These are phyloP conservation scores for Heptranchias perlo DNA, from an alignment of 2,113 vertebrate genomes.

Conservation along the genomic window DNA sequence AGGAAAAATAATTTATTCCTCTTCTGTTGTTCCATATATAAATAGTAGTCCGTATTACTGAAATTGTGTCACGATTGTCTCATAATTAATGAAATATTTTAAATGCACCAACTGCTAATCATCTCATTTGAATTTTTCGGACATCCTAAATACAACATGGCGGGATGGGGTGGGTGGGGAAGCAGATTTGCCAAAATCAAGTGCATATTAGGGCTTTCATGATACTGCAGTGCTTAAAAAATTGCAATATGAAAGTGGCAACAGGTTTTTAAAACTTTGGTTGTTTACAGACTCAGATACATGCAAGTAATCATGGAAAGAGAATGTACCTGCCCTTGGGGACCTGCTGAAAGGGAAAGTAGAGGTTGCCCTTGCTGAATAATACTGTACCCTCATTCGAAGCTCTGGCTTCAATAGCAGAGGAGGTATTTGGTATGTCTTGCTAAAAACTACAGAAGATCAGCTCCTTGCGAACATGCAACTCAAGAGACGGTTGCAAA, in stretches of 20 bases:
- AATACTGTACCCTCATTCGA: neutral
- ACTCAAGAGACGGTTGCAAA: neutral
- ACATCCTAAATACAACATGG: neutral
- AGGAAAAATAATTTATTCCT: neutral
- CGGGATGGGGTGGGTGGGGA: neutral
- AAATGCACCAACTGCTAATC: neutral
- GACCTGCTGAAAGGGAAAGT: neutral
- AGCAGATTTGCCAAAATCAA: neutral
- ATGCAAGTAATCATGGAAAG: neutral
- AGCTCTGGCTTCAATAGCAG: neutral
- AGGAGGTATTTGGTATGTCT: neutral
- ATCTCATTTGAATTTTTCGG: neutral
- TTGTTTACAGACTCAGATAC: neutral
- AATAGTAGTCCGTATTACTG: neutral
- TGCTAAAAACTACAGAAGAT: too few relatives aligned
- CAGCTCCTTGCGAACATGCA: neutral
- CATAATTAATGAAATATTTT: conserved; percentile 2
- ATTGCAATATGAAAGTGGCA: neutral
- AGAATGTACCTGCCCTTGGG: neutral
- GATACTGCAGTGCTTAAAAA: neutral
- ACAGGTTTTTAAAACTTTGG: neutral
- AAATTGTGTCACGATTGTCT: neutral
- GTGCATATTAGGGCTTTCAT: neutral
- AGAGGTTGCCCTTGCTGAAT: too few relatives aligned
- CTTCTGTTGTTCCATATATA: neutral